phyloP scores from a whole-genome alignment of 2,113 vertebrate genomes.

The Calidris pugnax region DNA sequence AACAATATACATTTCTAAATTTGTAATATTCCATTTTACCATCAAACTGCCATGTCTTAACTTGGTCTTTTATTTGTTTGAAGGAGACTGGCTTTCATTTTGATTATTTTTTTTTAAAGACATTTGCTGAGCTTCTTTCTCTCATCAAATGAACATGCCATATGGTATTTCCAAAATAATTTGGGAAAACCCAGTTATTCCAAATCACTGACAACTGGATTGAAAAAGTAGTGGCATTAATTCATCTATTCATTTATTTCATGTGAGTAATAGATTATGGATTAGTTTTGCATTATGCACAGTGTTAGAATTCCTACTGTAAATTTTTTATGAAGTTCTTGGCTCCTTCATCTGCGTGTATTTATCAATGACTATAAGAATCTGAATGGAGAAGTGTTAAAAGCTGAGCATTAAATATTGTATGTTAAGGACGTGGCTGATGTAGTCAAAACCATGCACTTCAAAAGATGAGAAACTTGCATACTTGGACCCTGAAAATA shows the following conservation, averaged over 20 bases:
- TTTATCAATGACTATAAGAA: not conserved
- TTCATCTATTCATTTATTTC: not conserved
- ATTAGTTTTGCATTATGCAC: not conserved
- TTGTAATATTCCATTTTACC: not conserved
- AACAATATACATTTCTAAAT: not conserved
- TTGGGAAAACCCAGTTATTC: not conserved
- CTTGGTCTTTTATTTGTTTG: not conserved
- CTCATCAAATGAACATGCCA: not conserved
- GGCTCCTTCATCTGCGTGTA: not conserved
- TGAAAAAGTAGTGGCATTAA: not conserved
- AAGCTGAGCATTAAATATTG: not conserved
- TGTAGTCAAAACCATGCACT: not conserved
- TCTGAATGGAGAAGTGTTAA: not conserved
- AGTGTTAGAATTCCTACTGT: not conserved
- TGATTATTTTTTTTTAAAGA: not conserved
- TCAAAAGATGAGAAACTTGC: not conserved
- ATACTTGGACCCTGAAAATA: not conserved
- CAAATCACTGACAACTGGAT: not conserved
- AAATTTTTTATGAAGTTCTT: not conserved
- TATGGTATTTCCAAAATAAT: not conserved
- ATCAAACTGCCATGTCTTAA: not conserved
- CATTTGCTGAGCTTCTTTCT: not conserved
- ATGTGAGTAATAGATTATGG: not conserved
- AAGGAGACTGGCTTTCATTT: not conserved
- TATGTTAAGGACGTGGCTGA: not conserved